These are phyloP conservation scores for Actinostola sp. DNA, from an alignment of 92 coral and sea anemone genomes.

Conservation along the genomic window DNA sequence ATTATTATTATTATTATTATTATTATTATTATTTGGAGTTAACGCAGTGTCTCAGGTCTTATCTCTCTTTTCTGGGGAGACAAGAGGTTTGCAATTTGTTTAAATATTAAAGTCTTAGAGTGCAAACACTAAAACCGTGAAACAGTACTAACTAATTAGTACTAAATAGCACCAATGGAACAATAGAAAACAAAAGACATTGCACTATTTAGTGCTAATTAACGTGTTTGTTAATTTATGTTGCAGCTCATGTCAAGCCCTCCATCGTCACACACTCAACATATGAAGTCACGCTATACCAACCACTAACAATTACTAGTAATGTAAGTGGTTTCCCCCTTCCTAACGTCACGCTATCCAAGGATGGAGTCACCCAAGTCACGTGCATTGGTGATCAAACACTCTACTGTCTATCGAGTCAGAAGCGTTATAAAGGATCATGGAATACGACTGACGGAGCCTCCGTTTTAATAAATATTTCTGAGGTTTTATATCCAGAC, in stretches of 20 bases:
- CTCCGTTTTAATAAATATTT: background rate
- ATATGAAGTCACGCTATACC: background rate
- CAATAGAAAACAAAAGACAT: no score
- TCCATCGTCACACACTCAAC: background rate
- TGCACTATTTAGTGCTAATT: no score
- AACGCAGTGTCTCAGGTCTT: no score
- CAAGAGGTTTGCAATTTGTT: no score
- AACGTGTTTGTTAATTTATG: no score
- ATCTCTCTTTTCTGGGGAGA: no score
- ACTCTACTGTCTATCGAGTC: slow-evolving; percentile 4
- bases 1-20: no score
- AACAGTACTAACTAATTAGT: no score
- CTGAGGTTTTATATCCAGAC: slow-evolving; percentile 18
- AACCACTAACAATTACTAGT: slow-evolving; percentile 13
- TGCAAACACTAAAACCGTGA: no score
- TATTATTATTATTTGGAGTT: no score
- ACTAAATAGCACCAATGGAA: no score
- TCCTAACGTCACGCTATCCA: slow-evolving; percentile 63
- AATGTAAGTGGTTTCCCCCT: slow-evolving; percentile 64
- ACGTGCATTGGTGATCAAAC: slow-evolving; percentile 44
- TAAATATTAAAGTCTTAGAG: no score
- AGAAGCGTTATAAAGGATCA: background rate
- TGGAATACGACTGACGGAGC: slow-evolving; percentile 17
- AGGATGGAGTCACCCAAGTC: slow-evolving; percentile 25
- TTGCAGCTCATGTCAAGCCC: slow-evolving; percentile 9